Conservation (phyloP, 1,140 invertebrate species). For the Cryptotermes secundus region DNA sequence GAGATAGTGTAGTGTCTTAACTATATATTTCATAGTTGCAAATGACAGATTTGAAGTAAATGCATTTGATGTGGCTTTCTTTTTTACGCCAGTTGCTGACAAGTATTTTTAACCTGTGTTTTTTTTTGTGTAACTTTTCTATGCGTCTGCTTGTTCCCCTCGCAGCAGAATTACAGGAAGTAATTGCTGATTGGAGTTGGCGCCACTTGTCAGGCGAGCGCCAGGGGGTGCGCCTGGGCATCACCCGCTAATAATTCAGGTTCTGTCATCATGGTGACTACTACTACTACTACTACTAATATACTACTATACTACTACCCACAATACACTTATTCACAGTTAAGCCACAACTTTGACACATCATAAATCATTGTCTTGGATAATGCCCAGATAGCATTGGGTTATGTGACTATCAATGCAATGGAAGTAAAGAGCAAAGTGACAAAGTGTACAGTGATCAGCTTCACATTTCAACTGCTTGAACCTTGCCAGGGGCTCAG, state of each 20-base stretch:
- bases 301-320: constrained; percentile 18
- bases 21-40: not conserved
- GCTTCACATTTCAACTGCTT: no score
- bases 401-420: no score
- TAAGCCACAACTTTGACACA: not conserved
- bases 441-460: no score
- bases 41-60: not conserved
- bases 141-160: constrained; percentile 34
- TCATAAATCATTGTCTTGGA: not conserved
- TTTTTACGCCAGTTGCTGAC: constrained; percentile 10
- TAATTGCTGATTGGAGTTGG: constrained; percentile 32
- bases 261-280: constrained; percentile 35
- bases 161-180: constrained; percentile 32
- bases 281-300: constrained; percentile 25
- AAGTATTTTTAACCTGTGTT: constrained; percentile 14
- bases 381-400: not conserved
- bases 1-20: not conserved
- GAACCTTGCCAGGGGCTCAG: no score
- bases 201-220: constrained; percentile 31
- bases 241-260: constrained; percentile 35
- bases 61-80: not conserved
- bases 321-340: not conserved
- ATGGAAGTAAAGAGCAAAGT: no score
- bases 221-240: constrained; percentile 31
- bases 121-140: constrained; percentile 25